phyloP scores from a whole-genome alignment of 2,797 vertebrate species.

The Phrynocephalus guinanensis region DNA sequence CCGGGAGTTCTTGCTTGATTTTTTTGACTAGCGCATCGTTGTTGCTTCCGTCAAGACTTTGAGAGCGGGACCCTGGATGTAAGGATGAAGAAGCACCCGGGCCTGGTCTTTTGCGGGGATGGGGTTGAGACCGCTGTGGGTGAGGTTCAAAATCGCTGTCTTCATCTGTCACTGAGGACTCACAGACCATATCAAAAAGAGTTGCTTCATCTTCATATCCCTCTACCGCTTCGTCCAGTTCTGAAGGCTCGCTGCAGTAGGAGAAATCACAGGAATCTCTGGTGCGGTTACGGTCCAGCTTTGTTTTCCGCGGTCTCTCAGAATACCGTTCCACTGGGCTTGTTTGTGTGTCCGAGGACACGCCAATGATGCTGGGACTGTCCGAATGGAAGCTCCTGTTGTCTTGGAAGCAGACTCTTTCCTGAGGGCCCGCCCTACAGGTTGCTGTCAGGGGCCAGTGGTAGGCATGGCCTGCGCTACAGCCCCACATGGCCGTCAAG shows the following conservation, averaged over 20 bases:
- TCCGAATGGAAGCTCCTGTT: constrained; percentile 85
- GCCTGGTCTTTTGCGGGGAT: constrained; percentile 76
- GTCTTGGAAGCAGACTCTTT: constrained; percentile 85
- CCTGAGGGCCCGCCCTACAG: constrained; percentile 84
- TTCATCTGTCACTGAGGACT: constrained; percentile 89
- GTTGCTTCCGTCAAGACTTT: constrained; percentile 66
- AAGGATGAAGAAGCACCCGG: constrained; percentile 53
- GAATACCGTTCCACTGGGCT: constrained; percentile 83
- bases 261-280: constrained; percentile 88
- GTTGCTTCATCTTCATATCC: constrained; percentile 86
- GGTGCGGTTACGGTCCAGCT: constrained; percentile 82
- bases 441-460: constrained; percentile 88
- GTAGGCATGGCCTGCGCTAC: constrained; percentile 89
- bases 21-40: constrained; percentile 83
- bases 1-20: constrained; percentile 88
- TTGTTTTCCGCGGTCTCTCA: constrained; percentile 77
- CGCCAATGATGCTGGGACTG: constrained; percentile 83
- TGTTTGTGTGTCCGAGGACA: constrained; percentile 80
- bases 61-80: constrained; percentile 67
- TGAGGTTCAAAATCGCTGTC: constrained; percentile 86
- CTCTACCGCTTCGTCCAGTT: constrained; percentile 83
- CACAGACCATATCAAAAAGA: constrained; percentile 88
- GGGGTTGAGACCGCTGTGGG: constrained; percentile 64
- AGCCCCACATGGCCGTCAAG: constrained; percentile 89
- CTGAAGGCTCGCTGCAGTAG: constrained; percentile 88